Evolutionary conservation across 2,888 invertebrate genomes (phyloP), one percentile per base, ranked within the genome.

Genomic region (Tromatobia lineatoria): DNA sequence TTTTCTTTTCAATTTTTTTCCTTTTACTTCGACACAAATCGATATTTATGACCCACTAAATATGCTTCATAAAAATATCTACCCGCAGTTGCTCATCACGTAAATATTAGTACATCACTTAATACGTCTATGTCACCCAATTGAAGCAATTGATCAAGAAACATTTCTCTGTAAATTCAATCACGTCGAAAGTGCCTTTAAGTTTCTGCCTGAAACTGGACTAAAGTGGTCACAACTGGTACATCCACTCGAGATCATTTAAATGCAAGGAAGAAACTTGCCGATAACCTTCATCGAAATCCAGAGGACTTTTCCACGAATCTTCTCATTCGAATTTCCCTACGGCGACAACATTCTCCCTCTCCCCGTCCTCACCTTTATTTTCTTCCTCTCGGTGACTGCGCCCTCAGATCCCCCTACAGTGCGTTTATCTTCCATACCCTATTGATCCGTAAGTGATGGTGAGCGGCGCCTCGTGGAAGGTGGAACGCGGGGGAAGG

Each of bases 401-500:
- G 75, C 73, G 76, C 78, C 74, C 86, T 80, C 86, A 15, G 61
- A 20, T 81, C 70, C 88, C 87, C 87, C 88, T 87, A 87, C 86
- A 87, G 86, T 89, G 88, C 92, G 91, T 92, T 93, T 91, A 92
- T 92, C 91, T 92, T 91, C 91, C 91, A 91, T 92, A 92, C 90
- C 90, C 92, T 93, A 93, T 93, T 93, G 92, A 93, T 92, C 92
- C 91, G 91, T 91, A 91, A 91, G 91, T 91, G 91, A 91, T 90
- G 91, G 91, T 89, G 85, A 79, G 89, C 89, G 88, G 81, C 85
- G 87, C 86, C 88, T 71, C 71, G 64, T 64, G 77, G 66, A 85
- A 82, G 81, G 85, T 71, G 71, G 83, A 83, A 88, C 80, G 87
- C 13, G 42, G 77, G 70, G 64, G n/a, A n/a, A 29, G 78, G 64